These are phyloP conservation scores for Simalia tracyae DNA, from an alignment of 2,797 vertebrate genomes.

Conservation along the genomic window DNA sequence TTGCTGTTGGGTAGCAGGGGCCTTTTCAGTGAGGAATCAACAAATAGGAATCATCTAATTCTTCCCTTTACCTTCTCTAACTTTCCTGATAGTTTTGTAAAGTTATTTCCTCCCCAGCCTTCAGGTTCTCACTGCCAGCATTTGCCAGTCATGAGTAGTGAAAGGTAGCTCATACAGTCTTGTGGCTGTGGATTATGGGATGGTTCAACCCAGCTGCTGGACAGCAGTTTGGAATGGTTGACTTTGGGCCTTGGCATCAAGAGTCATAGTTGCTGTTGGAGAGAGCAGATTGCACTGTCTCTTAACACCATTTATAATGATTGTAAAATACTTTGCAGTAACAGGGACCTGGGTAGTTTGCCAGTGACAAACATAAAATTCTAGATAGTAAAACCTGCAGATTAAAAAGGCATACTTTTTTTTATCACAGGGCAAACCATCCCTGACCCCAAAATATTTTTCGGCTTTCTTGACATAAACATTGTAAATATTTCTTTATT, in stretches of 20 bases:
- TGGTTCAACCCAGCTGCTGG: not conserved
- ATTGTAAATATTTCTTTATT: not conserved
- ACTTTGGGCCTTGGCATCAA: not conserved
- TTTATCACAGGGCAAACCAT: not conserved
- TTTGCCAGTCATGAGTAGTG: not conserved
- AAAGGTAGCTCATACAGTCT: not conserved
- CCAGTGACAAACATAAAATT: not conserved
- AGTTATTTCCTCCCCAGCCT: not conserved
- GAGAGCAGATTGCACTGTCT: not conserved
- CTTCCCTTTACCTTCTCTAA: not conserved
- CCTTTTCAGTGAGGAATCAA: not conserved
- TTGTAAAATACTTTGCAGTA: not conserved
- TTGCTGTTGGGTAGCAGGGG: not conserved
- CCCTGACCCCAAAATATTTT: not conserved
- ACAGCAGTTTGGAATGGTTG: not conserved
- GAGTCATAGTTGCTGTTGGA: not conserved
- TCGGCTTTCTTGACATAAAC: not conserved
- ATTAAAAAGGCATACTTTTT: not conserved
- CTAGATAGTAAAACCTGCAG: not conserved
- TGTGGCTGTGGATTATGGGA: not conserved
- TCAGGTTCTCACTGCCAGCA: not conserved
- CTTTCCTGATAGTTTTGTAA: not conserved
- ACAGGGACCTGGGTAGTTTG: too few species aligned
- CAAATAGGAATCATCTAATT: not conserved
- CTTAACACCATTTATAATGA: not conserved